Evolutionary conservation across 2,113 vertebrate genomes (phyloP), one percentile per base, ranked within the genome.

Genomic region (Colossoma macropomum): DNA sequence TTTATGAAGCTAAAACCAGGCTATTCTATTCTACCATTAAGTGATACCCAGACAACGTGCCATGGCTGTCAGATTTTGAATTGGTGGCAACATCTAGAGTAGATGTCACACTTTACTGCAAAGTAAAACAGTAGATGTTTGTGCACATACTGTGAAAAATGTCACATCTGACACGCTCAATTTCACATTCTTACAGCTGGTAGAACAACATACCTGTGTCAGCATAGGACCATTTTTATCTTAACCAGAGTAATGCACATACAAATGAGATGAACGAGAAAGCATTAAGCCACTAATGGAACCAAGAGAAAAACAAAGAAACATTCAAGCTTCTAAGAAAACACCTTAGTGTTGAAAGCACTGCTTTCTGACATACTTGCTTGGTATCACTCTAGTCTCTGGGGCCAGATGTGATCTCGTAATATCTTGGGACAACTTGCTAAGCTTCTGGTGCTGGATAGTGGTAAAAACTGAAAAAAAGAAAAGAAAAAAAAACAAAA

Each of bases 81-180:
- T 80, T 81, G 81, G 85, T 82, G 80, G 75, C 23, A 38, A 21
- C 38, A 76, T 25, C 71, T 80, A n/a, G 73, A 80, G 4, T 10
- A 23, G 17, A 1, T 32, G 12, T 68, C 52, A 83, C 62, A n/a
- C n/a, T n/a, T n/a, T n/a, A n/a, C n/a, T 77, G 15, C 10, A 52
- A 52, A 52, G 50, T 52, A 84, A 4, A 79, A 81, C 63, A 85
- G 79, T 77, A 85, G 82, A 87, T 88, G 78, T 81, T 69, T 70
- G 68, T 50, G 65, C 72, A 83, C 59, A 75, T 60, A 77, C 68
- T 80, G 75, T 79, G 54, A 52, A 15, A 52, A 52, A 52, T 52
- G 50, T 52, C 50, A 52, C 50, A 52, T 11, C 13, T 17, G 10
- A 17, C 10, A 17, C 50, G 13, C 4, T 11, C 16, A 11, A 15